phyloP scores from a whole-genome alignment of 2,888 invertebrate genomes.

The Philonicus albiceps region DNA sequence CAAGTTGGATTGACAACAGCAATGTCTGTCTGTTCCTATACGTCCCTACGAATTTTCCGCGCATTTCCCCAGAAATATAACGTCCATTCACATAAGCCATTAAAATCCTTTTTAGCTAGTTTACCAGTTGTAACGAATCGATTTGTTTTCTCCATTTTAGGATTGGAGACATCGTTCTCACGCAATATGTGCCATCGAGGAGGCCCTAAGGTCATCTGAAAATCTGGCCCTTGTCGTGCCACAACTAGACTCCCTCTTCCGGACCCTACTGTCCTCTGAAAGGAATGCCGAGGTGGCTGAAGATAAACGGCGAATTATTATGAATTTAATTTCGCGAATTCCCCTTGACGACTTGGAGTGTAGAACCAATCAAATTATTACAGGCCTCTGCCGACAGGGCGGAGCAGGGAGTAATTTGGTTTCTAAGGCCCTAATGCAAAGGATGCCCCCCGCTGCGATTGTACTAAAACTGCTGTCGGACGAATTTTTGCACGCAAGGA shows the following conservation, averaged over 20 bases:
- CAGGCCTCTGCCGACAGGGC: constrained; percentile 62
- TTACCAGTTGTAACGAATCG: not conserved
- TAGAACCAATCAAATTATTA: constrained; percentile 60
- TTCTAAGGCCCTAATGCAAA: constrained; percentile 63
- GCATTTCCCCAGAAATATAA: not conserved
- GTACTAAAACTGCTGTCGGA: constrained; percentile 61
- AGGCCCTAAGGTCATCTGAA: constrained; percentile 65
- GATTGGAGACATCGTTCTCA: constrained; percentile 61
- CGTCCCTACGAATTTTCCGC: not conserved
- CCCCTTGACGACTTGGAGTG: constrained; percentile 63
- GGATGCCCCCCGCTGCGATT: constrained; percentile 62
- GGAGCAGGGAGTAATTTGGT: constrained; percentile 62
- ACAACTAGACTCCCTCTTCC: constrained; percentile 70
- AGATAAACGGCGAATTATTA: constrained; percentile 59
- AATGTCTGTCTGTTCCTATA: not conserved
- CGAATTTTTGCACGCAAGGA: constrained; percentile 63
- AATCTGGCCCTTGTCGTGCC: constrained; percentile 67
- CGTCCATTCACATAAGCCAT: not conserved
- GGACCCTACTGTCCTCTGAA: constrained; percentile 72
- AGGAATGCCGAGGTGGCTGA: constrained; percentile 63
- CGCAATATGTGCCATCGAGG: constrained; percentile 58
- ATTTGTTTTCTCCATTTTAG: constrained; percentile 51
- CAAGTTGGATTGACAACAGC: not conserved
- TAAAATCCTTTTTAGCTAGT: not conserved
- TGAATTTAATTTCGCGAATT: constrained; percentile 61